Conservation (phyloP, 2,113 vertebrate species). For the Promerops cafer region DNA sequence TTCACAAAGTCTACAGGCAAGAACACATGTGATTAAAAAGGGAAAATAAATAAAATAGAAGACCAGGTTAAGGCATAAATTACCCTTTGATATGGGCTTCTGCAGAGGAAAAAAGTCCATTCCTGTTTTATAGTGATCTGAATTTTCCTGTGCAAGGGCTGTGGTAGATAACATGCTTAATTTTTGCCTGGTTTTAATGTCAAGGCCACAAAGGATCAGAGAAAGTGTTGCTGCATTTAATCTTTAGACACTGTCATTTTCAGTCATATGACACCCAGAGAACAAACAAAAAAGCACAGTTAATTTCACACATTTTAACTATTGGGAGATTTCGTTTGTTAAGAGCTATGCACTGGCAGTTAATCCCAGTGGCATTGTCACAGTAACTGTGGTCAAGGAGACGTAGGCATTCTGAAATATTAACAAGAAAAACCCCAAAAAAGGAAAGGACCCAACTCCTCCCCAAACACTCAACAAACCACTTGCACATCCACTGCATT, state of each 20-base stretch:
- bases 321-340: neutral
- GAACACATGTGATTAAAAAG: neutral
- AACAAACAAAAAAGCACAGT: neutral
- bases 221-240: neutral
- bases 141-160: neutral
- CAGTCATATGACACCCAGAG: neutral
- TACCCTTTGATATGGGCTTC: neutral
- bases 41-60: neutral
- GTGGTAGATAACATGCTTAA: neutral
- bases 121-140: neutral
- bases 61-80: neutral
- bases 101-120: neutral
- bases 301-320: conserved; percentile 17
- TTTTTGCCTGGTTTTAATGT: neutral
- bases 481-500: neutral
- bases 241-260: neutral
- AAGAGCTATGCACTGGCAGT: neutral
- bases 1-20: neutral
- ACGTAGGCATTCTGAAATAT: neutral
- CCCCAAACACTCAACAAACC: neutral
- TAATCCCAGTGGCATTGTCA: neutral
- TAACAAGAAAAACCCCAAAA: neutral
- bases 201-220: neutral
- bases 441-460: neutral
- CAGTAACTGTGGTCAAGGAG: neutral